A percentile compares a stretch with the other conserved stretches of the same genome.
These are phyloP conservation scores for Nomada flava DNA, from an alignment of 2,888 invertebrate genomes.

Conservation along the genomic window DNA sequence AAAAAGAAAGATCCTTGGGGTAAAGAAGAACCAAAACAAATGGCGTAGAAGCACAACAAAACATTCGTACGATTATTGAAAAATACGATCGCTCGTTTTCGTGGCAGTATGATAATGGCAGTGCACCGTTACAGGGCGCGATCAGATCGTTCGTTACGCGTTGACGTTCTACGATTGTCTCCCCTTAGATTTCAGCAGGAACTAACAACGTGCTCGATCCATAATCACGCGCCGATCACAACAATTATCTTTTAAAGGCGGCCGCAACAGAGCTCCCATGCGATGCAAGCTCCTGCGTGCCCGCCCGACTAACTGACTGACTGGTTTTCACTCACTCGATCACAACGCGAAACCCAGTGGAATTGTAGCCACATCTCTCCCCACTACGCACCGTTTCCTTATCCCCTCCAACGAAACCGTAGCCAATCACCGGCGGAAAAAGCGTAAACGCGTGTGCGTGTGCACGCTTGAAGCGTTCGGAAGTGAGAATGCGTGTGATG, in stretches of 20 bases:
- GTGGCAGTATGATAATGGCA: constrained; percentile 59
- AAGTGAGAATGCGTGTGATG: neutral
- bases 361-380: constrained; percentile 71
- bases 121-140: constrained; percentile 51
- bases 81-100: constrained; percentile 3
- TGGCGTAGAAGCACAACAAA: constrained; percentile 2
- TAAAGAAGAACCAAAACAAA: constrained; percentile 33
- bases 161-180: constrained; percentile 1
- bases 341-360: constrained; percentile 72
- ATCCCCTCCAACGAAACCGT: constrained; percentile 47
- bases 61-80: neutral
- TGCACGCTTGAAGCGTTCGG: neutral
- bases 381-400: constrained; percentile 56
- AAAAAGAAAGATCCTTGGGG: neutral
- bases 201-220: constrained; percentile 36
- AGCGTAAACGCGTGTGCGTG: constrained; percentile 52
- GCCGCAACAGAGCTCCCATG: constrained; percentile 43
- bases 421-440: constrained; percentile 54
- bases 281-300: constrained; percentile 53
- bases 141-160: constrained; percentile 18
- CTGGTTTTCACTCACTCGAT: constrained; percentile 79
- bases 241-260: constrained; percentile 33
- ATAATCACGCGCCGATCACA: constrained; percentile 46
- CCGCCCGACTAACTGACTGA: constrained; percentile 78
- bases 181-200: neutral